These are phyloP conservation scores for Peribatodes rhomboidaria DNA, from an alignment of 2,888 invertebrate genomes.

Conservation along the genomic window DNA sequence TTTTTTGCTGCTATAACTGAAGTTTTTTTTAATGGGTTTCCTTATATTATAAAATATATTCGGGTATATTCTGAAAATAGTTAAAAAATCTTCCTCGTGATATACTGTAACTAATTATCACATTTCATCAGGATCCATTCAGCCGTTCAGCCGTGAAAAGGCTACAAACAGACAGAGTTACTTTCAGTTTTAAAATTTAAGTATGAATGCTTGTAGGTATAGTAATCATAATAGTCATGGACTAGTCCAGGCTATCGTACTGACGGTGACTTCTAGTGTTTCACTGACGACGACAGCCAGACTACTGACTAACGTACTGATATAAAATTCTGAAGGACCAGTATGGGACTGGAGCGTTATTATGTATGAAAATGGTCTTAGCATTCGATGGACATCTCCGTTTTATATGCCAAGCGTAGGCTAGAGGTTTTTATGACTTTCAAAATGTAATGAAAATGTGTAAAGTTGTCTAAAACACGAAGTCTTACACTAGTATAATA, in stretches of 20 bases:
- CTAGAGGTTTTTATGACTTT: slow-evolving; percentile 1
- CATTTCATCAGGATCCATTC: too few species aligned
- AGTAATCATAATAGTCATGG: too few species aligned
- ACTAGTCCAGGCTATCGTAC: background rate
- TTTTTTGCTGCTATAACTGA: too few species aligned
- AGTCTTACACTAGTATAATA: background rate
- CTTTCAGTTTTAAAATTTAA: too few species aligned
- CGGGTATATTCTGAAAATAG: too few species aligned
- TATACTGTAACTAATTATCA: too few species aligned
- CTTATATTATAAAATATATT: too few species aligned
- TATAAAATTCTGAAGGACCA: slow-evolving; percentile 32
- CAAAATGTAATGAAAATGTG: slow-evolving; percentile 3
- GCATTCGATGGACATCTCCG: slow-evolving; percentile 7
- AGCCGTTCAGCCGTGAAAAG: too few species aligned
- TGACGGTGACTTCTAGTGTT: slow-evolving; percentile 5
- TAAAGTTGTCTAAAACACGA: background rate
- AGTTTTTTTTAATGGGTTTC: too few species aligned
- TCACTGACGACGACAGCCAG: slow-evolving; percentile 9
- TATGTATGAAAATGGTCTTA: slow-evolving; percentile 28
- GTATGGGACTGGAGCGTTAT: slow-evolving; percentile 21
- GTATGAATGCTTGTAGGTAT: too few species aligned
- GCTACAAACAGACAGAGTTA: too few species aligned
- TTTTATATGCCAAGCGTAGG: slow-evolving; percentile 6
- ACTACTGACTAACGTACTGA: slow-evolving; percentile 27
- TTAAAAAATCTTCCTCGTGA: too few species aligned